Base-by-base conservation (phyloP, 2,113 vertebrate species). In the Craseonycteris thonglongyai region DNA sequence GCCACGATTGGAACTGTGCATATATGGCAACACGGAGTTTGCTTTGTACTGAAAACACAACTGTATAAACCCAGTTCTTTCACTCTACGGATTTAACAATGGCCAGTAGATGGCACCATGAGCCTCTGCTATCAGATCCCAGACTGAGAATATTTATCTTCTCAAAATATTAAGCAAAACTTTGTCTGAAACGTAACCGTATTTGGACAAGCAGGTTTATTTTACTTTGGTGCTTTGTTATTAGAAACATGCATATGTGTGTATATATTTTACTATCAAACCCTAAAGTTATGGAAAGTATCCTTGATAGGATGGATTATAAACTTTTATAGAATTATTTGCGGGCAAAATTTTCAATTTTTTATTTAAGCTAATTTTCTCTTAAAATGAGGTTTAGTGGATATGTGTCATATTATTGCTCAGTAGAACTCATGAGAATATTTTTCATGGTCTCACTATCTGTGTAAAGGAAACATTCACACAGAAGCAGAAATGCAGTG, bases 161-260 rank as follows among this genome's bases (percentile, higher is more conserved):
- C 66, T 95, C 88, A 85, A 97, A 97, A 96, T 95, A 95, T 96
- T 95, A 96, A 97, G 95, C 90, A 96, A 96, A 97, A 97, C 93
- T 89, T 93, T 95, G 94, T 96, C 96, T 95, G 84, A 95, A 96
- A 96, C 28, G 7, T 95, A 96, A 94, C 97, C 65, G 88, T 97
- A 97, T 97, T 97, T 97, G 95, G 97, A 97, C 96, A 97, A 96
- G 96, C 93, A 96, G 93, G 91, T 97, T 97, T 97, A 96, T 97
- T 97, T 97, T 96, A 97, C 90, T 97, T 96, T 82, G 93, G 92
- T 95, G 90, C 88, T 96, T 93, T 97, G 95, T 97, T 97, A 97
- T 96, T 97, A 97, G 97, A 97, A 96, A 95, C 93, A 94, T 96
- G 79, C 96, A 89, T 93, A 71, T 80, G 76, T 95, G 94, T 95